Evolutionary conservation across 2,888 invertebrate species (phyloP).

Genomic region (Coremacera marginata): DNA sequence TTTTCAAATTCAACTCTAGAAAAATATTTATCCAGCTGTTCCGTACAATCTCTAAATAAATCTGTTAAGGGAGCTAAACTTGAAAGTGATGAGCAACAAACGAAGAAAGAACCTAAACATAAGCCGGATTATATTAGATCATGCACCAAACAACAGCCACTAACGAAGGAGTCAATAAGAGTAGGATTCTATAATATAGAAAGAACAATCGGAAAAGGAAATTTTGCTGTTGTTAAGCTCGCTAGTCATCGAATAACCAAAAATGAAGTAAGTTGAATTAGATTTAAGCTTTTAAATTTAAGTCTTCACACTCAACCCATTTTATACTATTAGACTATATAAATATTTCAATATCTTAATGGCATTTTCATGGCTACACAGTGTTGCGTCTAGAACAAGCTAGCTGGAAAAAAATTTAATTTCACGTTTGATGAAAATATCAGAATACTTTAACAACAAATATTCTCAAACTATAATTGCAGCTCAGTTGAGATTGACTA

Average conservation of each 20-base stretch:
- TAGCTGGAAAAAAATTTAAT: too few relatives aligned
- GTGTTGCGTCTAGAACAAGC: too few relatives aligned
- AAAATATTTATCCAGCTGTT: background rate
- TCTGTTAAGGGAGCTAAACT: background rate
- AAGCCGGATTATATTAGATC: background rate
- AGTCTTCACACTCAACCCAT: too few relatives aligned
- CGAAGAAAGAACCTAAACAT: background rate
- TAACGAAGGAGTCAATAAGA: slow-evolving; percentile 78
- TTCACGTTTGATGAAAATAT: too few relatives aligned
- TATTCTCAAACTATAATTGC: too few relatives aligned
- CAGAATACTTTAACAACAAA: too few relatives aligned
- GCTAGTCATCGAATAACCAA: slow-evolving; percentile 98
- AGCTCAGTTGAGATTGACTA: too few relatives aligned
- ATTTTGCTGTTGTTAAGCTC: slow-evolving; percentile 98
- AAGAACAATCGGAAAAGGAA: slow-evolving; percentile 97
- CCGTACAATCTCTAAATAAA: background rate
- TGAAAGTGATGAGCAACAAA: background rate
- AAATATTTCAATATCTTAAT: too few relatives aligned
- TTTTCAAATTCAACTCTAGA: background rate
- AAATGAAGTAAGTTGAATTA: slow-evolving; percentile 84
- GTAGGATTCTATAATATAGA: slow-evolving; percentile 99
- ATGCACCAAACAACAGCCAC: slow-evolving; percentile 54
- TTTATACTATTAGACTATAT: too few relatives aligned
- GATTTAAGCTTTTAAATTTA: too few relatives aligned
- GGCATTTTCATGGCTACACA: too few relatives aligned